These are phyloP conservation scores for Heliconius nattereri DNA, from an alignment of 1,140 invertebrate species.

Conservation along the genomic window DNA sequence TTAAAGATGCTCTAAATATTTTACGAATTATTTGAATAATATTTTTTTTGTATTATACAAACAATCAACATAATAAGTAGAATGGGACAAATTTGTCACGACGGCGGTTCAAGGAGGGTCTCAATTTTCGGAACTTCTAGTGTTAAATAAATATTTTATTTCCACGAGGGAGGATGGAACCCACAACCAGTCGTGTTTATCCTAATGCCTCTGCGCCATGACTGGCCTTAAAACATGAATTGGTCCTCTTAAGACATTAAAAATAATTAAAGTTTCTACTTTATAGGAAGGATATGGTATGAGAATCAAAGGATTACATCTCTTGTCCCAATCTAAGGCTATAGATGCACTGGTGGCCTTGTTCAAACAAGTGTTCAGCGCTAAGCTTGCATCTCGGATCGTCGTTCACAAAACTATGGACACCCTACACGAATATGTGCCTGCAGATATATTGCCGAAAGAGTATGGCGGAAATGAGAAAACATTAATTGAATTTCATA, in stretches of 20 bases:
- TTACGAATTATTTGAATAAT: no score
- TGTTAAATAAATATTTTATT: no score
- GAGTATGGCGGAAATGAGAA: slow-evolving; percentile 78
- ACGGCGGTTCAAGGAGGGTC: no score
- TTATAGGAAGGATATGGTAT: not conserved
- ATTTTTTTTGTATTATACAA: no score
- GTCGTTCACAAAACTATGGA: slow-evolving; percentile 70
- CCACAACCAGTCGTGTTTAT: no score
- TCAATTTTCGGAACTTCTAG: no score
- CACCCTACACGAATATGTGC: slow-evolving; percentile 74
- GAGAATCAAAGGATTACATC: not conserved
- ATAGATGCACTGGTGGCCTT: slow-evolving; percentile 73
- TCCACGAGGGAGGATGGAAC: no score
- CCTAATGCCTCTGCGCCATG: no score
- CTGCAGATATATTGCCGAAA: slow-evolving; percentile 76
- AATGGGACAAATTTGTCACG: no score
- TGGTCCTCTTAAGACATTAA: not conserved
- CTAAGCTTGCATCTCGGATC: slow-evolving; percentile 75
- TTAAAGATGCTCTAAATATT: no score
- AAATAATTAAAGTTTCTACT: not conserved
- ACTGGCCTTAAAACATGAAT: no score
- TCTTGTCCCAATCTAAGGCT: not conserved
- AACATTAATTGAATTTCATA: slow-evolving; percentile 51
- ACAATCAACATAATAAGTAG: no score
- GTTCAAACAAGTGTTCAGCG: slow-evolving; percentile 74